phyloP scores from a whole-genome alignment of 2,888 invertebrate species.

The Hydriomena furcata region DNA sequence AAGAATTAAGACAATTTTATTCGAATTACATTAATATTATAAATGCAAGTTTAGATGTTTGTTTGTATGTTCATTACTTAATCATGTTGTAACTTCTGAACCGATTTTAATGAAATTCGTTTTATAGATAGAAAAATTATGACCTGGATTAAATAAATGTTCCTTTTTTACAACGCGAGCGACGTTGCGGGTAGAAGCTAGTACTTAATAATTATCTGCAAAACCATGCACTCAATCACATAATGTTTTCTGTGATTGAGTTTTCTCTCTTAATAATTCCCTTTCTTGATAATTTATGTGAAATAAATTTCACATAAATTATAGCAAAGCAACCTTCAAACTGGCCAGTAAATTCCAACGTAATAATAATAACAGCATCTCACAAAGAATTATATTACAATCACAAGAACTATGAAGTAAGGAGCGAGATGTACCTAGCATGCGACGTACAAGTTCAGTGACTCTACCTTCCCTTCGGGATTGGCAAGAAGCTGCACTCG shows the following conservation, averaged over 20 bases:
- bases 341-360: conserved; percentile 42
- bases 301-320: conserved; percentile 19
- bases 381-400: conserved; percentile 68
- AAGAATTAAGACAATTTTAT: too few relatives aligned
- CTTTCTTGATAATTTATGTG: too few relatives aligned
- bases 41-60: too few relatives aligned
- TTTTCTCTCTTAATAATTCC: too few relatives aligned
- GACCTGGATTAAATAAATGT: too few relatives aligned
- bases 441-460: conserved; percentile 78
- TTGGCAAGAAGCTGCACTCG: conserved; percentile 76
- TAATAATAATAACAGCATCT: conserved; percentile 52
- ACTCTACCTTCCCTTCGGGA: conserved; percentile 75
- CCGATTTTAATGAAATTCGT: too few relatives aligned
- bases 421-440: conserved; percentile 63
- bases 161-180: too few relatives aligned
- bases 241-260: conserved; percentile 20
- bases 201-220: background rate
- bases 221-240: conserved; percentile 14
- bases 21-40: too few relatives aligned
- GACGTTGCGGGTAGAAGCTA: too few relatives aligned
- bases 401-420: conserved; percentile 76
- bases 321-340: conserved; percentile 26
- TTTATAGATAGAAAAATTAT: too few relatives aligned
- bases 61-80: too few relatives aligned
- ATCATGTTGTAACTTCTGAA: too few relatives aligned